Evolutionary conservation across 2,113 vertebrate species (phyloP), one percentile per base, ranked within the genome.

Genomic region (Chelonoidis abingdonii): DNA sequence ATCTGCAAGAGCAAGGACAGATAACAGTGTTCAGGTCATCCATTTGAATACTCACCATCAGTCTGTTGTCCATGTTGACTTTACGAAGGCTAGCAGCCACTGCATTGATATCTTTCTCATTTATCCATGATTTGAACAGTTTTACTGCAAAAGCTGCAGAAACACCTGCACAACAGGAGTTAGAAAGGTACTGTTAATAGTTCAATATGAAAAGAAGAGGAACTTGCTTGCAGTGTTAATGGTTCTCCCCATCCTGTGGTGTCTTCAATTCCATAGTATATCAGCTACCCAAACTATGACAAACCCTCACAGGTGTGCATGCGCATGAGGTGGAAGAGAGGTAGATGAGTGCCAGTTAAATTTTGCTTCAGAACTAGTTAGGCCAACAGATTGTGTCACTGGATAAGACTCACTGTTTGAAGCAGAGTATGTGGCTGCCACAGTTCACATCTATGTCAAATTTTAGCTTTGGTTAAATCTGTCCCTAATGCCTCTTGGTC

Each of bases 71-170:
- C 99, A 99, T 99, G 97, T 99, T 99, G 50, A 99, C 99, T 98
- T 99, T 99, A 84, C 99, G 99, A 96, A 99, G 99, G 93, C 98
- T 99, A 94, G 87, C 98, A 92, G 99, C 99, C 56, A 99, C 99
- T 31, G 99, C 99, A 97, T 99, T 99, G 96, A 99, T 99, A 97
- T 99, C 99, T 97, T 99, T 99, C 97, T 99, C 99, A 57, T 99
- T 99, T 97, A 99, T 99, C 99, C 99, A 99, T 0, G 99, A 99
- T 97, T 99, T 99, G 98, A 99, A 99, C 91, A 99, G 98, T 97
- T 99, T 99, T 94, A 99, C 99, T 93, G 99, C 99, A 96, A 99
- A 99, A 96, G 99, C 99, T 96, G 99, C 99, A 96, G 99, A 99
- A 62, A 99, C 99, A 83, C 99, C 99, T 99, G 90, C 4, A 52